Percentiles rank a stretch among this genome's conserved stretches.
These are phyloP conservation scores for Acanthurus leucopareius DNA, from an alignment of 2,797 vertebrate species.

Conservation along the genomic window DNA sequence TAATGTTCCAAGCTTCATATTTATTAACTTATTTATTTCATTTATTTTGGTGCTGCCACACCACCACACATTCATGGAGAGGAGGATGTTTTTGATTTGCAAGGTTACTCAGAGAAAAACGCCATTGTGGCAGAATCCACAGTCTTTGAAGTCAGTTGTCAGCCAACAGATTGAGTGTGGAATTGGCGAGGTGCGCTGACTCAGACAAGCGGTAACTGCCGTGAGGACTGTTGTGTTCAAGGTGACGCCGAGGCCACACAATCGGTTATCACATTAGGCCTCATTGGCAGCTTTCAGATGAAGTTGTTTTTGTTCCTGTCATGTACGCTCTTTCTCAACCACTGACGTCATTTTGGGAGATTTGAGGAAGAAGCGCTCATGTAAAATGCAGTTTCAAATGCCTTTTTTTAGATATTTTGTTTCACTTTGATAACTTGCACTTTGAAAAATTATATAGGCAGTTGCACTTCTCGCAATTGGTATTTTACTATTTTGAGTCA, in stretches of 20 bases:
- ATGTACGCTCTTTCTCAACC: constrained; percentile 20
- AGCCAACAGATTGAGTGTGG: constrained; percentile 73
- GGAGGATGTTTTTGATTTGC: constrained; percentile 64
- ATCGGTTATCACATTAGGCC: constrained; percentile 40
- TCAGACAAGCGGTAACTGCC: constrained; percentile 64
- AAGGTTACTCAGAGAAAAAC: constrained; percentile 74
- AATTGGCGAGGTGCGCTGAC: constrained; percentile 69
- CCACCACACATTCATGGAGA: constrained; percentile 2
- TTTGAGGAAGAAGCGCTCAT: constrained; percentile 11
- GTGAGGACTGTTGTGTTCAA: constrained; percentile 72
- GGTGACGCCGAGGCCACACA: constrained; percentile 71
- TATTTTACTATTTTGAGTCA: no score
- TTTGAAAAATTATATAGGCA: constrained; percentile 5
- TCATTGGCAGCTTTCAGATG: constrained; percentile 23
- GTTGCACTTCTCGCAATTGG: no score
- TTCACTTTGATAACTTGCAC: not conserved
- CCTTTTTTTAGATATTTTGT: no score
- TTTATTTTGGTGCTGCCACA: constrained; percentile 14
- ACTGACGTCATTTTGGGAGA: not conserved
- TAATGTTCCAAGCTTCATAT: not conserved
- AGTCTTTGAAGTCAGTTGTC: constrained; percentile 71
- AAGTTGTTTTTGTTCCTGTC: constrained; percentile 39
- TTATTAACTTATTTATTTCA: not conserved
- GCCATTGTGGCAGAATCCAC: constrained; percentile 72
- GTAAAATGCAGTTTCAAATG: not conserved